Percentiles rank a stretch among this genome's conserved stretches.
These are phyloP conservation scores for Ostrea edulis DNA, from an alignment of 1,140 invertebrate species.

Conservation along the genomic window DNA sequence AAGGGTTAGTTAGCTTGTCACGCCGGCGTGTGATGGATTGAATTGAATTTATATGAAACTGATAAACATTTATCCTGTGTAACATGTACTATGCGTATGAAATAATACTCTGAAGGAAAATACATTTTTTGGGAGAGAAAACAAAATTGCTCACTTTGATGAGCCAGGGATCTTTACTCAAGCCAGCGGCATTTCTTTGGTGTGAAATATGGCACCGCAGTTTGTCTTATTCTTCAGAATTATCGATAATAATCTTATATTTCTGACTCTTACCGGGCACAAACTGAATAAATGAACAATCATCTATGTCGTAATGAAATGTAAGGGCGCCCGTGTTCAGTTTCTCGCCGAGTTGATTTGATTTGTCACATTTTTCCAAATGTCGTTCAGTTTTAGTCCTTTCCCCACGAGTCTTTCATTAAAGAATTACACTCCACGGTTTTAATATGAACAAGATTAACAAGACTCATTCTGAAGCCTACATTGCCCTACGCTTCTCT, in stretches of 20 bases:
- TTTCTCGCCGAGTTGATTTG: not conserved
- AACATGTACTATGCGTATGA: not conserved
- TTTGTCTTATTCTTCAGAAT: not conserved
- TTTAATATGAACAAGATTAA: slow-evolving; percentile 7
- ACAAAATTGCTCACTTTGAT: no score
- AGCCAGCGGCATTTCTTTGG: not conserved
- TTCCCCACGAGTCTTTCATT: slow-evolving; percentile 22
- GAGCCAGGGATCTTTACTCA: not conserved
- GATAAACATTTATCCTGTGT: not conserved
- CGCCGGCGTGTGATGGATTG: not conserved
- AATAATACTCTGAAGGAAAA: no score
- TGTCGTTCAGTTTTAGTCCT: not conserved
- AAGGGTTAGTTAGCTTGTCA: slow-evolving; percentile 30
- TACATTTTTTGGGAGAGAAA: no score
- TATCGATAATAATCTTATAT: slow-evolving; percentile 21
- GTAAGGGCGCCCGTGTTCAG: slow-evolving; percentile 6
- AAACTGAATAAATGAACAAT: not conserved
- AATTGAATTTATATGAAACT: not conserved
- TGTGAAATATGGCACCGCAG: not conserved
- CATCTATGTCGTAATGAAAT: slow-evolving; percentile 10
- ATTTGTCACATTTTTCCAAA: slow-evolving; percentile 6
- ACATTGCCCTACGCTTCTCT: not conserved
- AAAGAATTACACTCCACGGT: not conserved
- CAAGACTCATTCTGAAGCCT: not conserved
- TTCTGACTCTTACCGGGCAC: not conserved